A percentile compares a stretch with the other conserved stretches of the same genome.
These are phyloP conservation scores for Scelioninae gen. 1 DNA, from an alignment of 2,888 invertebrate species.

Conservation along the genomic window DNA sequence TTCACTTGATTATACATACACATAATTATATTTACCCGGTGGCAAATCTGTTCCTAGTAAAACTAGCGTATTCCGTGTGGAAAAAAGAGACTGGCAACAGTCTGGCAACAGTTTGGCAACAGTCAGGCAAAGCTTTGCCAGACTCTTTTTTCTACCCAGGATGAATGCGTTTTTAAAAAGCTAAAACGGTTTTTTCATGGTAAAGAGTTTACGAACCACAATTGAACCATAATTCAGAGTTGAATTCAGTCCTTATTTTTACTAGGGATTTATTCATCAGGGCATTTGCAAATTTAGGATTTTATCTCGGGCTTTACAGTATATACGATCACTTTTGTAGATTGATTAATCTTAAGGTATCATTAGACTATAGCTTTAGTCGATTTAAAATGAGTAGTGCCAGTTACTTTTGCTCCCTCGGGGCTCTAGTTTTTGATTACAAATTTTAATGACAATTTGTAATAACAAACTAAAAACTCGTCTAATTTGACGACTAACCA, in stretches of 20 bases:
- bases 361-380: slow-evolving; percentile 1
- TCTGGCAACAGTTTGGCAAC: no score
- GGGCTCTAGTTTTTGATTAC: not conserved
- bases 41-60: not conserved
- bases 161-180: no score
- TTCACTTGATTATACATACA: not conserved
- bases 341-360: not conserved
- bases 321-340: slow-evolving; percentile 12
- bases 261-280: not conserved
- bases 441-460: not conserved
- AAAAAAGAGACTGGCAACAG: no score
- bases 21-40: not conserved
- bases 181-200: no score
- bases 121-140: no score
- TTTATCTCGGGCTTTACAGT: slow-evolving; percentile 16
- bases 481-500: slow-evolving; percentile 2
- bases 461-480: not conserved
- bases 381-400: not conserved
- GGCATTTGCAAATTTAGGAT: not conserved
- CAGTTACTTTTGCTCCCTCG: not conserved
- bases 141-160: no score
- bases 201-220: no score
- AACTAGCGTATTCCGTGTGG: no score
- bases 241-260: no score
- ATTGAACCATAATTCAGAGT: no score